phyloP scores from a whole-genome alignment of 2,113 vertebrate genomes.

The Laticauda colubrina region DNA sequence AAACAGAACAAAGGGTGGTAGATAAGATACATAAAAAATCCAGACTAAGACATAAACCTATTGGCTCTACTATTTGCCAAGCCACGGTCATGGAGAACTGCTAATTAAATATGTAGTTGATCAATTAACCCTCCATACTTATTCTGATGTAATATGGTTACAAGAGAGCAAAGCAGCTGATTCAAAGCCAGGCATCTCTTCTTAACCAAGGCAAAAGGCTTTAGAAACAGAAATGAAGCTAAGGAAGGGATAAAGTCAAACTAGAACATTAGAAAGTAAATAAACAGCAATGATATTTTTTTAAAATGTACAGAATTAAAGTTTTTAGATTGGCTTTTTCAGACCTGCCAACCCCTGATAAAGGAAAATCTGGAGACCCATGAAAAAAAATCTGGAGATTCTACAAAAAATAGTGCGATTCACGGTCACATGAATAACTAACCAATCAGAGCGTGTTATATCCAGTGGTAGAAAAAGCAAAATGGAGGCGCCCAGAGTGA shows the following conservation, averaged over 20 bases:
- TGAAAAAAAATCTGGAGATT: too few relatives aligned
- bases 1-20: neutral
- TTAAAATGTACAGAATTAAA: neutral
- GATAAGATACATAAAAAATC: neutral
- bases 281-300: neutral
- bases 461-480: too few relatives aligned
- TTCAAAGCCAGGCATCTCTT: neutral
- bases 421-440: too few relatives aligned
- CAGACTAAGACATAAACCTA: neutral
- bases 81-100: neutral
- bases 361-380: too few relatives aligned
- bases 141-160: neutral
- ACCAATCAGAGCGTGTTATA: too few relatives aligned
- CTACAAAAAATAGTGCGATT: too few relatives aligned
- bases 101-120: neutral
- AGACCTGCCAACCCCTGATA: too few relatives aligned
- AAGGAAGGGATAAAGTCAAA: neutral
- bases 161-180: neutral
- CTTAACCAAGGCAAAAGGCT: neutral
- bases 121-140: neutral
- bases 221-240: neutral
- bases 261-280: neutral
- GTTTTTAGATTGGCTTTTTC: neutral
- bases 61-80: neutral
- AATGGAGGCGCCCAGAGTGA: too few relatives aligned